Percentiles rank a stretch among this genome's conserved stretches.
phyloP scores from a whole-genome alignment of 2,888 invertebrate species.

The Slavum lentiscoides region DNA sequence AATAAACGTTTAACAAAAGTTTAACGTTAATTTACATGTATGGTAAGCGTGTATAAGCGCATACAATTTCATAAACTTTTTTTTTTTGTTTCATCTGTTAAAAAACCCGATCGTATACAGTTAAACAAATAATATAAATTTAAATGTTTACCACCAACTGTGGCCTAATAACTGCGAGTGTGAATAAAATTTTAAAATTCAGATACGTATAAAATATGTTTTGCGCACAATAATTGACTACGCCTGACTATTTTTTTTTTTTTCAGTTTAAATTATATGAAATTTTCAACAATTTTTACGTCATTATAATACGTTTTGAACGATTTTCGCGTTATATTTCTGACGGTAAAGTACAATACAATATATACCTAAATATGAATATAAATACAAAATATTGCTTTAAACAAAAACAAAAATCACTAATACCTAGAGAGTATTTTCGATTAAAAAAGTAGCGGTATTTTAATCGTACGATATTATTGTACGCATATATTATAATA shows the following conservation, averaged over 20 bases:
- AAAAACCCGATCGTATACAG: constrained; percentile 40
- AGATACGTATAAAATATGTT: constrained; percentile 42
- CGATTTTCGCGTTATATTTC: no score
- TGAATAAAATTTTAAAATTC: constrained; percentile 46
- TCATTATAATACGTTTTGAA: not conserved
- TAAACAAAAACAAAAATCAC: no score
- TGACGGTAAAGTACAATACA: not conserved
- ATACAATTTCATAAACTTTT: not conserved
- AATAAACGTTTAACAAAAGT: constrained; percentile 2
- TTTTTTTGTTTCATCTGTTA: constrained; percentile 16
- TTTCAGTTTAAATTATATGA: constrained; percentile 28
- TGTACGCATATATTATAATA: no score
- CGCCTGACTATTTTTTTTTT: constrained; percentile 19
- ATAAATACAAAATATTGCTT: no score
- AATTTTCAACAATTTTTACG: constrained; percentile 3
- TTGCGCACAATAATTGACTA: constrained; percentile 24
- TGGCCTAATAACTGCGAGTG: constrained; percentile 14
- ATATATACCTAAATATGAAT: not conserved
- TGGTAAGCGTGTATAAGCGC: not conserved
- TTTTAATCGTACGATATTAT: no score
- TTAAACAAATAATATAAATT: constrained; percentile 44
- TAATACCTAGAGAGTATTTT: no score
- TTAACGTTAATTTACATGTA: not conserved
- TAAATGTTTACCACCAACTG: constrained; percentile 46
- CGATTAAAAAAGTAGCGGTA: no score